Conservation (phyloP, 2,888 invertebrate species). For the Amorpha juglandis region DNA sequence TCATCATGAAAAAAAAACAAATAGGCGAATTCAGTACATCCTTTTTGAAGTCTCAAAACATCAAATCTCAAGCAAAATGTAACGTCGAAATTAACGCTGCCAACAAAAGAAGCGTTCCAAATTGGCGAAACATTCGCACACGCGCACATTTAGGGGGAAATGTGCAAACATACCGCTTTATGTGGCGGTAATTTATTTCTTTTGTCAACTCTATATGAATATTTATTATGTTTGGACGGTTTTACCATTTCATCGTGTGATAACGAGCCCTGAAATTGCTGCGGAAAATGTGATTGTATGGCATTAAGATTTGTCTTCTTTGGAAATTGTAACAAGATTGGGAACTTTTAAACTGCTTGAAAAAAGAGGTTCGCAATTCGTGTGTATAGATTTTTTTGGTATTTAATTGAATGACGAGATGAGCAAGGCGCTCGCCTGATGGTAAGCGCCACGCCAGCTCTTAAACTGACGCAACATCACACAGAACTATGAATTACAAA, state of each 20-base stretch:
- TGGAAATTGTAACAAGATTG: not conserved
- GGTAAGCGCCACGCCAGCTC: too few relatives aligned
- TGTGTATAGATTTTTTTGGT: too few relatives aligned
- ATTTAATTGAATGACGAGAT: too few relatives aligned
- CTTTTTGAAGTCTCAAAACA: too few relatives aligned
- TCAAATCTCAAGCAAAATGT: not conserved
- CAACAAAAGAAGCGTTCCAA: slow-evolving; percentile 18
- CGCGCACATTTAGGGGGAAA: slow-evolving; percentile 16
- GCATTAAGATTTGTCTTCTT: not conserved
- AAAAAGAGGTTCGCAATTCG: too few relatives aligned
- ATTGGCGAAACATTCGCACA: slow-evolving; percentile 21
- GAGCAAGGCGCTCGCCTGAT: too few relatives aligned
- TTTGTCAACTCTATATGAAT: slow-evolving; percentile 33
- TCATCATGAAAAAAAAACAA: too few relatives aligned
- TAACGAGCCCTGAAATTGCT: slow-evolving; percentile 3
- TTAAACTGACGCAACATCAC: too few relatives aligned
- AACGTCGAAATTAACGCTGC: not conserved
- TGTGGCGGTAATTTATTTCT: slow-evolving; percentile 30
- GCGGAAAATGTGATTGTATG: not conserved
- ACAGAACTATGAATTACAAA: too few relatives aligned
- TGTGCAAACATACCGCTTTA: slow-evolving; percentile 16
- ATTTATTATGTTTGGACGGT: slow-evolving; percentile 26
- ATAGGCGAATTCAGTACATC: too few relatives aligned
- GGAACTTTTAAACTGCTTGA: too few relatives aligned
- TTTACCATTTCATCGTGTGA: slow-evolving; percentile 6